Evolutionary conservation across 2,113 vertebrate genomes (phyloP).

Genomic region (Sakesphorus luctuosus): DNA sequence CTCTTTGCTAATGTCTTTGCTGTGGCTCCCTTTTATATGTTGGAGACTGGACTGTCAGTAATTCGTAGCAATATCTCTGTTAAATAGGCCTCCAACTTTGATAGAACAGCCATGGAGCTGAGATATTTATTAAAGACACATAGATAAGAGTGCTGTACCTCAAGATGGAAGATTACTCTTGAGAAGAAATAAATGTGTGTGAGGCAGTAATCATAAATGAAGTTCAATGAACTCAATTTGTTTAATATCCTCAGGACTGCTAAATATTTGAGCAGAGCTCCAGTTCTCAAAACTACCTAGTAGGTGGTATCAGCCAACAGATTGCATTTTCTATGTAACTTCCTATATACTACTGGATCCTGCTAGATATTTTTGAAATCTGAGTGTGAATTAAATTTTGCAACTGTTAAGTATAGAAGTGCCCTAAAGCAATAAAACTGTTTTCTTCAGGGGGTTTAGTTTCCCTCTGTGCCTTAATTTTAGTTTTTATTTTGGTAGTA

Average conservation of each 20-base stretch:
- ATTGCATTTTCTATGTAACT: neutral
- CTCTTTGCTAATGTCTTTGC: neutral
- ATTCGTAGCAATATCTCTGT: neutral
- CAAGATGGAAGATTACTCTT: neutral
- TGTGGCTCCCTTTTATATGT: neutral
- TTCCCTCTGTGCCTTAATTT: neutral
- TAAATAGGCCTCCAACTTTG: neutral
- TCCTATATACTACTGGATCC: neutral
- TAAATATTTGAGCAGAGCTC: neutral
- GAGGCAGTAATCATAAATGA: neutral
- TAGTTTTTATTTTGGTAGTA: neutral
- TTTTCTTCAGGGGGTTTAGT: neutral
- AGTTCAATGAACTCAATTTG: neutral
- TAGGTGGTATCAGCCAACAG: neutral
- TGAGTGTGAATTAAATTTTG: neutral
- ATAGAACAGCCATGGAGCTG: neutral
- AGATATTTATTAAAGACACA: neutral
- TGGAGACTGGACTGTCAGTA: neutral
- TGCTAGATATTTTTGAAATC: neutral
- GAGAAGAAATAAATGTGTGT: neutral
- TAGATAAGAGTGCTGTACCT: neutral
- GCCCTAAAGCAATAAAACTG: neutral
- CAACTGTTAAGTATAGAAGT: neutral
- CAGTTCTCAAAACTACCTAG: neutral
- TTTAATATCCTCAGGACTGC: neutral